Evolutionary conservation across 2,888 invertebrate genomes (phyloP).

Genomic region (Drosophila subquinaria): DNA sequence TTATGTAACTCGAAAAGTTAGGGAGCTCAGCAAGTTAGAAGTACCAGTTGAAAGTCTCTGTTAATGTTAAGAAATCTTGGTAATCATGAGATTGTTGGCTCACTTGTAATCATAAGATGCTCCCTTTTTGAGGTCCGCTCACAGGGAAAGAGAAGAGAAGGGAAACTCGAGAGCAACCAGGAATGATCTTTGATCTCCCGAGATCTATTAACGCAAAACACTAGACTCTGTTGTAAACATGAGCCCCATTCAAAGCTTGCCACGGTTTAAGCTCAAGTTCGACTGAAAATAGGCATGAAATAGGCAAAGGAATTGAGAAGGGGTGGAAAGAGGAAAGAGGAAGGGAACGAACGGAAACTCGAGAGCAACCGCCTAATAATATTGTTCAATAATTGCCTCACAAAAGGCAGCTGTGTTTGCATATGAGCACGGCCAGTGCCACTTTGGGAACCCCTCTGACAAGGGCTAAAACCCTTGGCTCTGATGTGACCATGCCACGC

Average conservation of each 20-base stretch:
- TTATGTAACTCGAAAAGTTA: too few relatives aligned
- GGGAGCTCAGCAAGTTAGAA: too few relatives aligned
- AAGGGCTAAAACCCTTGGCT: constrained; percentile 42
- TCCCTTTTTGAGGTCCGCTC: too few relatives aligned
- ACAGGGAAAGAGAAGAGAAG: too few relatives aligned
- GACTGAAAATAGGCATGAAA: not conserved
- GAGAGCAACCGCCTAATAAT: constrained; percentile 52
- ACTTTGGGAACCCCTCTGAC: constrained; percentile 28
- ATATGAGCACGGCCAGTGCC: constrained; percentile 37
- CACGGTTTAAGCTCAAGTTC: not conserved
- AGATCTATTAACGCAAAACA: not conserved
- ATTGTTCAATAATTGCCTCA: constrained; percentile 63
- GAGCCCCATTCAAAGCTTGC: not conserved
- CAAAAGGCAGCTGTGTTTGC: constrained; percentile 76
- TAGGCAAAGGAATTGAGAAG: not conserved
- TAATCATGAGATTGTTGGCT: too few relatives aligned
- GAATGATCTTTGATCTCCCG: too few relatives aligned
- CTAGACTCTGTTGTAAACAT: too few relatives aligned
- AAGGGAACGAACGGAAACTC: not conserved
- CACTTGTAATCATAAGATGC: too few relatives aligned
- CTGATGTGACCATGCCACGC: constrained; percentile 46
- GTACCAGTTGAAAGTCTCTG: too few relatives aligned
- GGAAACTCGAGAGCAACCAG: too few relatives aligned
- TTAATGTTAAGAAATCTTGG: too few relatives aligned
- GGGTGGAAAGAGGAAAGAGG: too few relatives aligned